Base-by-base conservation (phyloP, 1,140 invertebrate genomes). In the Monochamus saltuarius region DNA sequence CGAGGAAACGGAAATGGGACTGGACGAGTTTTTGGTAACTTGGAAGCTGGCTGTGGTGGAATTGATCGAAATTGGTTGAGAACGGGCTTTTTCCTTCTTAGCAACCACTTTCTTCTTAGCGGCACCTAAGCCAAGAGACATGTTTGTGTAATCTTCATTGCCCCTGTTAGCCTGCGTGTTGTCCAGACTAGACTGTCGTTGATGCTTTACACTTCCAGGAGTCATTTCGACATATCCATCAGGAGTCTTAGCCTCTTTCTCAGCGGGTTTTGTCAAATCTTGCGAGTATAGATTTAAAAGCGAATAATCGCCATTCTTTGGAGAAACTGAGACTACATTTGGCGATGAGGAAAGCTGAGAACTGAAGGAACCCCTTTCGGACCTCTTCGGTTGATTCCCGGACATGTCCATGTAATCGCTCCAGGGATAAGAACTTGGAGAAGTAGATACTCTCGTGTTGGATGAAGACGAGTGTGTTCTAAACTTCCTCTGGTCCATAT, bases 191-290 rank as follows among this genome's bases (percentile, higher is more conserved):
- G 65, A 66, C 51, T 72, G 68, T 6, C 62, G 57, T 42, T 65
- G 68, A 36, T 71, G 74, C 40, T 59, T 63, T 16, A 49, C 54
- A 42, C 63, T 65, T 0, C 66, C 69, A 4, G 67, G 81, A 0
- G 79, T 78, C 84, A 86, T 87, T 59, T 85, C 83, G 1, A 87
- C 82, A 64, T 87, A 86, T 36, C 83, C 83, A 16, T 85, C 84
- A n/a, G 59, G 60, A 10, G 61, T 34, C 10, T 38, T 22, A 42
- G 46, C 16, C 4, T 45, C 22, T 9, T 36, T 8, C 35, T 61
- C 11, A 11, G 1, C 76, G 76, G 4, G 77, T 72, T 43, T 76
- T 75, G n/a, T 6, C 6, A 6, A 29, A 29, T 29, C 78, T 73
- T 6, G 79, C 73, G 29, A 78, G 75, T 4, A 75, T 78, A 62